Percentiles rank a stretch among this genome's conserved stretches.
phyloP scores from a whole-genome alignment of 2,113 vertebrate genomes.

The Zeus faber region DNA sequence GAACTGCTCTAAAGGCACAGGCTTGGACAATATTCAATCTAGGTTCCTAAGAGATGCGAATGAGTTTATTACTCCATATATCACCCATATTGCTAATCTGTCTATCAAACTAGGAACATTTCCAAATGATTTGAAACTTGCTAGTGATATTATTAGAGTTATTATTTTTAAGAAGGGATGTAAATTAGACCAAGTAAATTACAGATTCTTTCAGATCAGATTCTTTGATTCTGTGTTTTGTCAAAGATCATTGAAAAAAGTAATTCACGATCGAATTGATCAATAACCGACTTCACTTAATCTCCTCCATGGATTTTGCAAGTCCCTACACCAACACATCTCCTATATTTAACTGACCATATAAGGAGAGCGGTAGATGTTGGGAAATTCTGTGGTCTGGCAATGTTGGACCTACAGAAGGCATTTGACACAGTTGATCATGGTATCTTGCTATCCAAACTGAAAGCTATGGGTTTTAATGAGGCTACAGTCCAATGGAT shows the following conservation, averaged over 20 bases:
- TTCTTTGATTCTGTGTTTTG: background rate
- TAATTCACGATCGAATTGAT: background rate
- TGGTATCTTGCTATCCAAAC: background rate
- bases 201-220: background rate
- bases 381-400: background rate
- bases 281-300: background rate
- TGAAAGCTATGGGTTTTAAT: background rate
- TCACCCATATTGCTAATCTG: background rate
- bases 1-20: background rate
- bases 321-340: background rate
- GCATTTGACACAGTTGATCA: background rate
- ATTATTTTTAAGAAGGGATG: background rate
- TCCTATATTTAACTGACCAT: background rate
- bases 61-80: background rate
- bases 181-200: background rate
- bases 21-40: background rate
- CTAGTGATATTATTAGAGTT: background rate
- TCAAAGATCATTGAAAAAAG: conserved; percentile 1
- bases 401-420: background rate
- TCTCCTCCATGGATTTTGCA: background rate
- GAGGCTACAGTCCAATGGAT: background rate
- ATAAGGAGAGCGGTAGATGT: background rate
- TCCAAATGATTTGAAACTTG: background rate
- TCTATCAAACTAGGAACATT: background rate
- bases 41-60: conserved; percentile 10